Evolutionary conservation across 2,888 invertebrate species (phyloP), one percentile per base, ranked within the genome.

Genomic region (Chouioia cunea): DNA sequence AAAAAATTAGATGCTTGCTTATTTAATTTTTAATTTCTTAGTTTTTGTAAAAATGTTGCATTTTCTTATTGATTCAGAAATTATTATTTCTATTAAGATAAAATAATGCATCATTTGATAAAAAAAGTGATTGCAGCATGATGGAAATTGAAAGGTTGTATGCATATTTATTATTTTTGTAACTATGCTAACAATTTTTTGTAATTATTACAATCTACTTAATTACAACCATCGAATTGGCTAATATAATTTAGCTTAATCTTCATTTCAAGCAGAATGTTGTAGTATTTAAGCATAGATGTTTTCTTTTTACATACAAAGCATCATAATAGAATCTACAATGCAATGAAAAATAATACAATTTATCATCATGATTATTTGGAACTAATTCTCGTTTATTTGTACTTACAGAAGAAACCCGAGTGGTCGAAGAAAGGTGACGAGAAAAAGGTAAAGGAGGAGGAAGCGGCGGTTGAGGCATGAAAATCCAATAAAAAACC

Each of bases 371-470:
- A 27, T 43, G 6, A 44, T 43, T 56, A 16, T 3, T 2, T 22
- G 46, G 48, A 12, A 58, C 50, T 73, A 59, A 70, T 59, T 15
- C 48, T 52, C 16, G 59, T 57, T 65, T 43, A 43, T 68, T 68
- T 50, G 18, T 60, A 50, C 88, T 90, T 90, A 83, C 93, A 95
- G 94, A 95, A 95, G 90, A 96, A 96, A 88, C 95, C 95, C 83
- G 96, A 96, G 89, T 96, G 95, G 95, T 95, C 95, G 87, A 96
- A 96, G 91, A 94, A 94, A 86, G 93, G 93, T 85, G 94, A 95
- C 83, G 91, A 92, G 88, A 90, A 90, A 89, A 94, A 94, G 92
- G 91, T 91, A 89, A 93, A 93, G 90, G 93, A 93, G 89, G 94
- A 93, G 87, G 92, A 92, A 87, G 93, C 91, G 87, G 91, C 91